phyloP scores from a whole-genome alignment of 2,888 invertebrate species.

The Drosophila colorata region DNA sequence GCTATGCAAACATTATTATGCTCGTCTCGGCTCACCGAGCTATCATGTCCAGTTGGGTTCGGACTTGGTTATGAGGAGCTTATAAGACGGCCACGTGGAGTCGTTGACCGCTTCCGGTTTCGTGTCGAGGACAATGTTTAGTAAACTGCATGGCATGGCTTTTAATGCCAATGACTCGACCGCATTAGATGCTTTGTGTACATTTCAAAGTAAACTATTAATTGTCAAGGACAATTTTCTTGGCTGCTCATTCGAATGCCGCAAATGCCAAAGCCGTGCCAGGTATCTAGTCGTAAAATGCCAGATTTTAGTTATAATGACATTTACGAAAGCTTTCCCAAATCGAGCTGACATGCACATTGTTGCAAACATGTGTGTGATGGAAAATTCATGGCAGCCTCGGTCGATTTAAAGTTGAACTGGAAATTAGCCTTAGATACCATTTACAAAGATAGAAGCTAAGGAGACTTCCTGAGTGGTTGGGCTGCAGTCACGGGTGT shows the following conservation, averaged over 20 bases:
- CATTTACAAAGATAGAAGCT: background rate
- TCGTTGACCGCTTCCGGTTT: constrained; percentile 36
- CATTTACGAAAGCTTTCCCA: background rate
- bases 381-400: background rate
- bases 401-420: background rate
- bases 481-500: constrained; percentile 68
- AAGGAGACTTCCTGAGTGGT: constrained; percentile 23
- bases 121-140: background rate
- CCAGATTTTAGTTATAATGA: background rate
- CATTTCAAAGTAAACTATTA: constrained; percentile 7
- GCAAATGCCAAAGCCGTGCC: background rate
- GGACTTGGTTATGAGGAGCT: constrained; percentile 38
- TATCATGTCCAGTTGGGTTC: constrained; percentile 27
- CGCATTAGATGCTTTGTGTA: constrained; percentile 1
- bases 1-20: constrained; percentile 79
- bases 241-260: background rate
- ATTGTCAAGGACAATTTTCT: background rate
- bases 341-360: background rate
- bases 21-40: constrained; percentile 33
- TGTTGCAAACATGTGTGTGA: background rate
- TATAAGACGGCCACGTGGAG: constrained; percentile 43
- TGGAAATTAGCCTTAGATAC: background rate
- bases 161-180: constrained; percentile 30
- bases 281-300: background rate
- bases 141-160: constrained; percentile 18